Conservation (phyloP, 1,140 invertebrate species). For the Drosophila nebulosa region DNA sequence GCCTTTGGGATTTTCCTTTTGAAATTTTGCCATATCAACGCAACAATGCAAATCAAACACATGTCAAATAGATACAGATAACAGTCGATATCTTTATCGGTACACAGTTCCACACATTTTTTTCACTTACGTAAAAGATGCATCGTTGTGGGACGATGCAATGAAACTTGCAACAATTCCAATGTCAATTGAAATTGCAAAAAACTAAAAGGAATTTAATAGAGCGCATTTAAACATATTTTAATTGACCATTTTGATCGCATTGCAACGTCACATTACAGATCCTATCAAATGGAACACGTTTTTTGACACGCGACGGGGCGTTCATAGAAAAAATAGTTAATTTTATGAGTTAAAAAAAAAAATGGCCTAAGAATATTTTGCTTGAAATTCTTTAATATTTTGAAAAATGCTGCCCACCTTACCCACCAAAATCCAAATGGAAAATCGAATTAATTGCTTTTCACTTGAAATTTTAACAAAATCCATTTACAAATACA, state of each 20-base stretch:
- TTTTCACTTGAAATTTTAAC: too few species aligned
- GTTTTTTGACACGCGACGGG: conserved; percentile 53
- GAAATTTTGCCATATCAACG: conserved; percentile 3
- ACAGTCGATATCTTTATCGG: conserved; percentile 21
- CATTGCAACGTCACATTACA: conserved; percentile 12
- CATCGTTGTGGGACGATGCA: conserved; percentile 28
- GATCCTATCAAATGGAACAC: conserved; percentile 22
- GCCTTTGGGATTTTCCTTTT: not conserved
- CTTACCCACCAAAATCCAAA: too few species aligned
- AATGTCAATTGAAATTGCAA: conserved; percentile 71
- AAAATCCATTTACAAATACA: too few species aligned
- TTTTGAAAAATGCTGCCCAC: too few species aligned
- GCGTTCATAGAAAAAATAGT: not conserved
- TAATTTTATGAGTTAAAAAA: not conserved
- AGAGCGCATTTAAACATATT: conserved; percentile 25
- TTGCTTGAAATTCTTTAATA: not conserved
- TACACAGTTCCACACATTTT: not conserved
- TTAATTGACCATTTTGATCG: conserved; percentile 37
- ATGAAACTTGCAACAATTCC: conserved; percentile 52
- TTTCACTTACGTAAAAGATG: conserved; percentile 35
- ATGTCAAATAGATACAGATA: conserved; percentile 15
- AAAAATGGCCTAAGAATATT: too few species aligned
- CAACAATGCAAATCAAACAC: conserved; percentile 37
- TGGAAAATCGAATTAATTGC: too few species aligned
- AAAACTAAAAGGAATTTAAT: conserved; percentile 46